Percentiles rank a stretch among this genome's conserved stretches.
Evolutionary conservation across 1,140 invertebrate species (phyloP).

Genomic region (Diachasmimorpha longicaudata): DNA sequence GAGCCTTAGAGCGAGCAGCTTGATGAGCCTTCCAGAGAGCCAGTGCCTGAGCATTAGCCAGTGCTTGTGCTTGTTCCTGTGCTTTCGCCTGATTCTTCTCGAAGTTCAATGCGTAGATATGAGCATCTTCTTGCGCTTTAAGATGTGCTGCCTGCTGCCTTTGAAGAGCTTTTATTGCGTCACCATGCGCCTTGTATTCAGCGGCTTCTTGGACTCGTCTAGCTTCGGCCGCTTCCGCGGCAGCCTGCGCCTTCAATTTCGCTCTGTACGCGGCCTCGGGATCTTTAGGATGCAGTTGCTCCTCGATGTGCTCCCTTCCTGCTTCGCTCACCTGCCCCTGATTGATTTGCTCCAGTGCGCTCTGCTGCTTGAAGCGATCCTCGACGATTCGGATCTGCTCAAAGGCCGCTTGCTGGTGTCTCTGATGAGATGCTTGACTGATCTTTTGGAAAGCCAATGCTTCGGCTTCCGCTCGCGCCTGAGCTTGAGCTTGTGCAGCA

Average conservation of each 20-base stretch:
- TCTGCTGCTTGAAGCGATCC: conserved; percentile 50
- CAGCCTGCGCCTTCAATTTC: conserved; percentile 50
- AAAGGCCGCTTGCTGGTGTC: conserved; percentile 51
- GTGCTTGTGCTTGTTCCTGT: conserved; percentile 54
- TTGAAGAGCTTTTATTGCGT: conserved; percentile 55
- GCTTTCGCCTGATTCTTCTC: conserved; percentile 55
- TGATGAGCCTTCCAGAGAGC: conserved; percentile 54
- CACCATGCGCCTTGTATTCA: conserved; percentile 57
- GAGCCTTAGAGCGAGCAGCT: conserved; percentile 49
- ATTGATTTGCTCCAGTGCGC: conserved; percentile 55
- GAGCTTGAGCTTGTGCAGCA: conserved; percentile 47
- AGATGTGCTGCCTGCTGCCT: conserved; percentile 55
- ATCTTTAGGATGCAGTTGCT: conserved; percentile 47
- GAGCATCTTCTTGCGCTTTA: conserved; percentile 55
- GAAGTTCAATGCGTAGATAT: conserved; percentile 51
- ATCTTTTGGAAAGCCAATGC: conserved; percentile 57
- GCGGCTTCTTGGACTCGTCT: conserved; percentile 50
- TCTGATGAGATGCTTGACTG: conserved; percentile 51
- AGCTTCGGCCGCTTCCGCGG: conserved; percentile 49
- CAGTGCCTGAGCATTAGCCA: conserved; percentile 56
- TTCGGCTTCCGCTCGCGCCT: conserved; percentile 50
- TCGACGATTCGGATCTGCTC: conserved; percentile 52
- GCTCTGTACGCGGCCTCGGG: conserved; percentile 52
- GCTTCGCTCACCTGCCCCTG: conserved; percentile 57
- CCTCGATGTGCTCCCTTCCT: conserved; percentile 49